A percentile compares a stretch with the other conserved stretches of the same genome.
Conservation (phyloP, 1,140 invertebrate genomes). For the Limonius californicus region DNA sequence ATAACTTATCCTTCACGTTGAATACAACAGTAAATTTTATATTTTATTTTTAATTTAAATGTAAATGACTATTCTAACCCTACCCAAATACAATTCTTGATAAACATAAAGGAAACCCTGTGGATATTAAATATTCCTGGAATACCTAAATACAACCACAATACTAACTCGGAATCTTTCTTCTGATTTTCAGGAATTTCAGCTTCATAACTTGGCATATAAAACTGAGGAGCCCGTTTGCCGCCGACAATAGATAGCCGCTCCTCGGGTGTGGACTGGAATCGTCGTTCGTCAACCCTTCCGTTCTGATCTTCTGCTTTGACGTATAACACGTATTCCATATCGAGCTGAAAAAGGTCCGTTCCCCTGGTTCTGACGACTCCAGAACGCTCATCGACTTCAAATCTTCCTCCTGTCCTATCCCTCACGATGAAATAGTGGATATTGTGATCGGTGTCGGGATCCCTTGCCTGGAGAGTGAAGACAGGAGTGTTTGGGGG, state of each 20-base stretch:
- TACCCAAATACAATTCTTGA: too few relatives aligned
- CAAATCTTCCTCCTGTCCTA: conserved; percentile 66
- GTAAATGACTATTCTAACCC: too few relatives aligned
- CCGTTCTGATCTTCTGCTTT: conserved; percentile 95
- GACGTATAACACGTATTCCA: conserved; percentile 94
- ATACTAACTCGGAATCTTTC: conserved; percentile 90
- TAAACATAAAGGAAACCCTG: too few relatives aligned
- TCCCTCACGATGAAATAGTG: conserved; percentile 93
- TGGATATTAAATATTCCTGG: too few relatives aligned
- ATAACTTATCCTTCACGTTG: too few relatives aligned
- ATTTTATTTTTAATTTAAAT: too few relatives aligned
- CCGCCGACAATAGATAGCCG: conserved; percentile 89
- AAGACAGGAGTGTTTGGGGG: conserved; percentile 94
- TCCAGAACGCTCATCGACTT: conserved; percentile 88
- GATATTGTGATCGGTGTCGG: conserved; percentile 91
- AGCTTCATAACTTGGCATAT: conserved; percentile 87
- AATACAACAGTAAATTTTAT: too few relatives aligned
- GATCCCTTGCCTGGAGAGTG: conserved; percentile 90
- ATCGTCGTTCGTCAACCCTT: conserved; percentile 79
- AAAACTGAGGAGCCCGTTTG: conserved; percentile 90
- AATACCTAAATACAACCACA: conserved; percentile 6
- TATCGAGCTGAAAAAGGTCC: conserved; percentile 89
- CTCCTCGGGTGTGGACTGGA: conserved; percentile 88
- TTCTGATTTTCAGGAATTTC: conserved; percentile 95
- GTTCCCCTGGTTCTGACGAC: conserved; percentile 88